Evolutionary conservation across 2,113 vertebrate species (phyloP).

Genomic region (Stegostoma tigrinum): DNA sequence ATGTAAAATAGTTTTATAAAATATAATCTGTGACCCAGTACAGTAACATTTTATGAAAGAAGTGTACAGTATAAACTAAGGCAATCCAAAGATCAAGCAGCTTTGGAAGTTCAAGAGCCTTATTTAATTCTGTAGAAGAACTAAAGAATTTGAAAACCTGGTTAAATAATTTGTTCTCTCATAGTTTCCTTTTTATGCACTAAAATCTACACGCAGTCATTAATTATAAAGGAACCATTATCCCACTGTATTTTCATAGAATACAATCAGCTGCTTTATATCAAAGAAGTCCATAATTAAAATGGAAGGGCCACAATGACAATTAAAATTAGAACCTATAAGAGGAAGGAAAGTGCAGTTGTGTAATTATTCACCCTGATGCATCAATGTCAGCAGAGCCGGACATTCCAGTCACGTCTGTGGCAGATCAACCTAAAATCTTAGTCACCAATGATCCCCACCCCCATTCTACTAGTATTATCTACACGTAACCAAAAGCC

Average conservation of each 20-base stretch:
- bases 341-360: constrained; percentile 72
- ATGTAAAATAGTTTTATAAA: constrained; percentile 48
- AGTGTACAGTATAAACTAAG: neutral
- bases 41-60: constrained; percentile 47
- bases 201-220: constrained; percentile 75
- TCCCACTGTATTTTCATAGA: constrained; percentile 80
- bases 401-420: constrained; percentile 70
- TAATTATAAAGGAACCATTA: constrained; percentile 82
- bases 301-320: constrained; percentile 77
- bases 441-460: constrained; percentile 65
- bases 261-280: constrained; percentile 75
- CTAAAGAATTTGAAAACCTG: constrained; percentile 67
- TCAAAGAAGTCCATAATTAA: constrained; percentile 81
- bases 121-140: constrained; percentile 68
- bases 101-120: constrained; percentile 60
- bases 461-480: constrained; percentile 75
- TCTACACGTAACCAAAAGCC: constrained; percentile 91
- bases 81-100: constrained; percentile 58
- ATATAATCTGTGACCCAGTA: constrained; percentile 44
- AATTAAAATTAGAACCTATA: constrained; percentile 85
- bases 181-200: constrained; percentile 75
- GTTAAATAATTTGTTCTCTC: constrained; percentile 84
- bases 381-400: constrained; percentile 62
- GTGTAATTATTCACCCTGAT: constrained; percentile 75
- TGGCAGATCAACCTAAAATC: constrained; percentile 76